Conservation (phyloP, 2,888 invertebrate species). For the Formica aserva region DNA sequence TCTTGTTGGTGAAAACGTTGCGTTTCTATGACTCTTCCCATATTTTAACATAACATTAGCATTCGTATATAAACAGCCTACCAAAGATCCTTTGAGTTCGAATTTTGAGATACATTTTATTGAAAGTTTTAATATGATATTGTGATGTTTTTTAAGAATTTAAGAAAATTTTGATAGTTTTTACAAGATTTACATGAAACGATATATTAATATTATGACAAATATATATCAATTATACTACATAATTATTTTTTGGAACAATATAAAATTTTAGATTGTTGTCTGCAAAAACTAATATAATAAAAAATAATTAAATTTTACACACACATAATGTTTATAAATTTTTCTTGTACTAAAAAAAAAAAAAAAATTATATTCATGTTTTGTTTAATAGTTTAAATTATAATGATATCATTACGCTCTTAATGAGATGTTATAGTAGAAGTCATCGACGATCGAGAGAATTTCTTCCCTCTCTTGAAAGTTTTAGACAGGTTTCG, state of each 20-base stretch:
- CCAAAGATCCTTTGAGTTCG: not conserved
- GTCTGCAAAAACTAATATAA: not conserved
- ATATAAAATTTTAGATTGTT: not conserved
- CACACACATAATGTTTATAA: not conserved
- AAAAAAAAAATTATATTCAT: not conserved
- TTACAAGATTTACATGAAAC: not conserved
- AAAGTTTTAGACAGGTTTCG: not conserved
- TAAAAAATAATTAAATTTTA: not conserved
- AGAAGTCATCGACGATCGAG: conserved; percentile 42
- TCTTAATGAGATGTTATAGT: conserved; percentile 46
- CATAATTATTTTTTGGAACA: not conserved
- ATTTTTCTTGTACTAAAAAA: not conserved
- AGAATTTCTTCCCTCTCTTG: not conserved
- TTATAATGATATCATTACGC: conserved; percentile 31
- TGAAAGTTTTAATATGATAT: conserved; percentile 12
- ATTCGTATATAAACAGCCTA: not conserved
- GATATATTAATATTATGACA: not conserved
- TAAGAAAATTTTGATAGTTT: not conserved
- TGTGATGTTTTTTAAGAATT: not conserved
- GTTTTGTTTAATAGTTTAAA: conserved; percentile 3
- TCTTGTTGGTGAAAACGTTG: not conserved
- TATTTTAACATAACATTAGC: not conserved
- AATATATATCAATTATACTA: not conserved
- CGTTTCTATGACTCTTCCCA: not conserved
- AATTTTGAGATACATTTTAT: not conserved